Conservation (phyloP, 2,888 invertebrate species). For the Melieria picta region DNA sequence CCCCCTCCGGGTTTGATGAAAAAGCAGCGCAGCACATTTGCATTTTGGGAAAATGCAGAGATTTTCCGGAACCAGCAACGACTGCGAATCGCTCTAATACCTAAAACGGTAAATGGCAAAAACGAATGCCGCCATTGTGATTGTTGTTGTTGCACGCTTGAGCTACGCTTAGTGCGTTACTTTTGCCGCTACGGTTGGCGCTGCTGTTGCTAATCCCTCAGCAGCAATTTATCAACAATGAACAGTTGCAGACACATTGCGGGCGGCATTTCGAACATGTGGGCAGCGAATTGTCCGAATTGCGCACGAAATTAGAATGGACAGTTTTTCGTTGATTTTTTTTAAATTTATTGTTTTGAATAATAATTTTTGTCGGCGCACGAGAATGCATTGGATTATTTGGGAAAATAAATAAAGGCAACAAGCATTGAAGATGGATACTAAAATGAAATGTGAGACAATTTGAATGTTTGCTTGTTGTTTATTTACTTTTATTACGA, state of each 20-base stretch:
- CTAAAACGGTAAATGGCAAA: constrained; percentile 5
- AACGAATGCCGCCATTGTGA: constrained; percentile 8
- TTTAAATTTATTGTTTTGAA: neutral
- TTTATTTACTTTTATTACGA: too few species aligned
- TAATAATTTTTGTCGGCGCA: constrained; percentile 16
- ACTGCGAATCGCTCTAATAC: constrained; percentile 31
- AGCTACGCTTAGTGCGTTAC: constrained; percentile 11
- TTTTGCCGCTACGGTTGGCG: constrained; percentile 25
- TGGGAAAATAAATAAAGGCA: too few species aligned
- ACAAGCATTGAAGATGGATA: too few species aligned
- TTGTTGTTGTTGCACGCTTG: constrained; percentile 13
- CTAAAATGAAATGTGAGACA: too few species aligned
- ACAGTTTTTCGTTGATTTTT: constrained; percentile 9
- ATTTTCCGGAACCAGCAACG: constrained; percentile 19
- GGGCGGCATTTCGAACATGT: constrained; percentile 20
- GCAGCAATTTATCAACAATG: constrained; percentile 62
- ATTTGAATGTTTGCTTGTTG: too few species aligned
- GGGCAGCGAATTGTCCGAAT: constrained; percentile 16
- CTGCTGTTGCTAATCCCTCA: constrained; percentile 53
- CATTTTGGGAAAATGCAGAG: constrained; percentile 54
- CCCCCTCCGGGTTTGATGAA: constrained; percentile 1
- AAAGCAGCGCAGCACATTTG: constrained; percentile 51
- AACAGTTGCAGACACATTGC: constrained; percentile 57
- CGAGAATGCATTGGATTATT: neutral
- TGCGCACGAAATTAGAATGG: constrained; percentile 8